Percentiles rank a stretch among this genome's conserved stretches.
phyloP scores from a whole-genome alignment of 1,140 invertebrate genomes.

The Drosophila pseudoobscura region DNA sequence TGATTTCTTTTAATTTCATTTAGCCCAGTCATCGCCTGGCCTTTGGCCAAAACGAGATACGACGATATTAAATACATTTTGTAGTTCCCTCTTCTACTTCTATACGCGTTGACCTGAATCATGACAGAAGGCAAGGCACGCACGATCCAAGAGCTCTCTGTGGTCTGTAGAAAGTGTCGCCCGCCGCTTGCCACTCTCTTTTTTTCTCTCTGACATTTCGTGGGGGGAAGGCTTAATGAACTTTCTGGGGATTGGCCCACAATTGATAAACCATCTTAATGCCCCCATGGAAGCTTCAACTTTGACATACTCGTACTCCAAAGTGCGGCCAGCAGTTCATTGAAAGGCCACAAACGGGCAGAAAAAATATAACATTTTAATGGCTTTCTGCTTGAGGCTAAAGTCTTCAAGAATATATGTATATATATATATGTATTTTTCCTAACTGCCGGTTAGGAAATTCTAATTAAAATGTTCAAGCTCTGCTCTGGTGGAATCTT shows the following conservation, averaged over 20 bases:
- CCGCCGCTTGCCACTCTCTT: constrained; percentile 15
- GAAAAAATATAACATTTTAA: constrained; percentile 4
- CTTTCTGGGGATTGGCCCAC: constrained; percentile 1
- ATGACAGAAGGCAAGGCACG: constrained; percentile 9
- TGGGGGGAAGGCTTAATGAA: constrained; percentile 2
- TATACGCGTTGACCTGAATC: constrained; percentile 24
- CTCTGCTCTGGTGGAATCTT: constrained; percentile 20
- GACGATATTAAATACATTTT: constrained; percentile 12
- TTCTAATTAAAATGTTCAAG: constrained; percentile 57
- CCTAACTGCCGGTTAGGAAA: constrained; percentile 14
- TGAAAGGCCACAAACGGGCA: constrained; percentile 6
- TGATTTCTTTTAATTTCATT: constrained; percentile 31
- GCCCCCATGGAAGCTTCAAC: constrained; percentile 5
- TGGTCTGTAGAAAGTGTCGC: constrained; percentile 22
- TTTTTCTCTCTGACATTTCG: constrained; percentile 17
- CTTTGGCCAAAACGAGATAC: constrained; percentile 4
- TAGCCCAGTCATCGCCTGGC: constrained; percentile 13
- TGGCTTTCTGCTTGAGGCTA: constrained; percentile 1
- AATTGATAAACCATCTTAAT: constrained; percentile 4
- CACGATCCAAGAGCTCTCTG: constrained; percentile 10
- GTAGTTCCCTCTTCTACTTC: constrained; percentile 8
- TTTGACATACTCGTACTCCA: constrained; percentile 22
- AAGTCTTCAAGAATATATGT: no score
- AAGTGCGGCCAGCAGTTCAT: constrained; percentile 7
- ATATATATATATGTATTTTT: no score